Base-by-base conservation (phyloP, 2,888 invertebrate genomes). In the Agrotis segetum region DNA sequence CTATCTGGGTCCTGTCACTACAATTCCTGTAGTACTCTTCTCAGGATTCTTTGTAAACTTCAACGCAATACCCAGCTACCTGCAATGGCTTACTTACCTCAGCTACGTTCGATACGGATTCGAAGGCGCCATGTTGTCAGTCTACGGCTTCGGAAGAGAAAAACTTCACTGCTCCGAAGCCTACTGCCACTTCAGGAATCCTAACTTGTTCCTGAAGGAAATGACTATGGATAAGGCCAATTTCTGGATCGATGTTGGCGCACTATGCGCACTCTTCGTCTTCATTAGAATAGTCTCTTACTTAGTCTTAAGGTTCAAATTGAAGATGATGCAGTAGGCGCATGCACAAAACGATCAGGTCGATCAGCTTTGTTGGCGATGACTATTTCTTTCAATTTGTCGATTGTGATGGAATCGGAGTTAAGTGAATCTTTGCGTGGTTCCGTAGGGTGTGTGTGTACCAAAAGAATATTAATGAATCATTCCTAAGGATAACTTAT, bases 21-120 rank as follows among this genome's bases (percentile, higher is more conserved):
- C 98, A 66, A 99, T 99, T 83, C 99, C 99, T 16, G 98, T 99
- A 69, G 98, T 99, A 60, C 96, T 99, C 46, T 99, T 99, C 95
- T 99, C 99, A 47, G 99, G 99, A 11, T 99, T 99, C 96, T 99
- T 99, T 94, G 98, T 99, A 61, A 99, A 98, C 92, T 98, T 99
- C 92, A 97, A 98, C 91, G 99, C 99, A 53, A 98, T 99, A 90
- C 99, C 99, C 4, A 96, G 97, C 67, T 99, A 99, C 91, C 96
- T 99, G 64, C 97, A 97, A 87, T 99, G 99, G 98, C 96, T 99
- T 24, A 98, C 99, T 2, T 99, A 99, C 92, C 96, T 98, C 44
- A 99, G 99, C 85, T 99, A 99, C 92, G 98, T 99, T 65, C 83
- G 96, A 19, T 99, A 99, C 90, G 98, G 99, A 47, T 99, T 99